phyloP scores from a whole-genome alignment of 2,797 vertebrate genomes.

The Thaleichthys pacificus region DNA sequence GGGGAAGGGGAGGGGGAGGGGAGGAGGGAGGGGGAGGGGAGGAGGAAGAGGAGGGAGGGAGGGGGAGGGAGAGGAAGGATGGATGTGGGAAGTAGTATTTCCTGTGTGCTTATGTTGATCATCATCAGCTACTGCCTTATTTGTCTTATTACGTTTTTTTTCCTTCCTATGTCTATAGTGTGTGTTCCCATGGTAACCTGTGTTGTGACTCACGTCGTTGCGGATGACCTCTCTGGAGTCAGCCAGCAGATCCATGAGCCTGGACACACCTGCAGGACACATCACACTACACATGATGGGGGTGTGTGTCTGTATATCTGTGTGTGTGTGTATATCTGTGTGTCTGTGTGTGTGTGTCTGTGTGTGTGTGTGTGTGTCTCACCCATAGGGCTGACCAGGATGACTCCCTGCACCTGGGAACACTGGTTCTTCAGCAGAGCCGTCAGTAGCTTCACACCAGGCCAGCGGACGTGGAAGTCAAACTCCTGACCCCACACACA shows the following conservation, averaged over 20 bases:
- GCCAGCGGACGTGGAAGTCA: conserved; percentile 98
- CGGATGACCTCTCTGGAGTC: conserved; percentile 98
- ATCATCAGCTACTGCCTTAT: too few species aligned
- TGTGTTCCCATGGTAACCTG: not conserved
- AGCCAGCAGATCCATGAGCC: conserved; percentile 93
- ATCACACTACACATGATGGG: too few species aligned
- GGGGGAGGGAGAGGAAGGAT: too few species aligned
- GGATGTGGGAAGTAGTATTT: too few species aligned
- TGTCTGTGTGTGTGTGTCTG: not conserved
- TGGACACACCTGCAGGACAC: conserved; percentile 82
- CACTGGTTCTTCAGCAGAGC: conserved; percentile 91
- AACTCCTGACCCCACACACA: conserved; percentile 81
- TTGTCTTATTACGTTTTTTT: too few species aligned
- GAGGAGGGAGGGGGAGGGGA: too few species aligned
- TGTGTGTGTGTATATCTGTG: too few species aligned
- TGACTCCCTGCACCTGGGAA: conserved; percentile 88
- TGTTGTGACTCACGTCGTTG: conserved; percentile 86
- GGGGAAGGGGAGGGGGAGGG: too few species aligned
- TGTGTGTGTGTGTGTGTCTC: conserved; percentile 46
- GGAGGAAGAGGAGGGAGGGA: too few species aligned
- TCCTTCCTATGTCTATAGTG: too few species aligned
- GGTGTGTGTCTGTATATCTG: too few species aligned
- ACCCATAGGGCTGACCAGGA: conserved; percentile 98
- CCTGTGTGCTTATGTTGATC: too few species aligned
- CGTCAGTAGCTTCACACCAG: conserved; percentile 91